These are phyloP conservation scores for Alviniconcha marisindica DNA, from an alignment of 1,140 invertebrate genomes.

Conservation along the genomic window DNA sequence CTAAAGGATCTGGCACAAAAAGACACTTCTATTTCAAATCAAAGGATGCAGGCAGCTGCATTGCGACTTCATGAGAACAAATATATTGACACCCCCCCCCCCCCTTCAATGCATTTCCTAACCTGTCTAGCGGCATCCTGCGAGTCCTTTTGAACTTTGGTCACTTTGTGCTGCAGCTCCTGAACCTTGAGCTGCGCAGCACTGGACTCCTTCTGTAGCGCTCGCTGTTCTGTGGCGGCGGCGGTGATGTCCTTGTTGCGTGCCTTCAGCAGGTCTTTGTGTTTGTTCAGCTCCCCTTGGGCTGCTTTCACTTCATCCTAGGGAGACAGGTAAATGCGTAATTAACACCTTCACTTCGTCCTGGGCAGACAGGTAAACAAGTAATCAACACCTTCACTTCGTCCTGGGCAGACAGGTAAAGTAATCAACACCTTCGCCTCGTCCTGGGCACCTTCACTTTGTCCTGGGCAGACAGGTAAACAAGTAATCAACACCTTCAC, in stretches of 20 bases:
- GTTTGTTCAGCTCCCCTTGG: constrained; percentile 82
- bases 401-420: no score
- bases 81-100: no score
- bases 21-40: no score
- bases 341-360: not conserved
- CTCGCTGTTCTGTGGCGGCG: constrained; percentile 82
- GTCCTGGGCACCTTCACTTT: not conserved
- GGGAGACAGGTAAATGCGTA: not conserved
- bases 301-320: constrained; percentile 75
- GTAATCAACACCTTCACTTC: no score
- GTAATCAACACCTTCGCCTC: no score
- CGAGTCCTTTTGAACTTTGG: constrained; percentile 75
- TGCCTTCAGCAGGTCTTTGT: constrained; percentile 85
- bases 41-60: no score
- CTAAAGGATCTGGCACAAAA: no score
- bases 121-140: constrained; percentile 77
- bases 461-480: no score
- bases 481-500: no score
- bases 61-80: no score
- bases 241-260: constrained; percentile 87
- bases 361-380: not conserved
- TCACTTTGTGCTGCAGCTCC: constrained; percentile 84
- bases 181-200: constrained; percentile 87
- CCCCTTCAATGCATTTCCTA: no score
- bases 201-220: constrained; percentile 80